A percentile compares a stretch with the other conserved stretches of the same genome.
phyloP scores from a whole-genome alignment of 2,113 vertebrate species.

The Columba livia region DNA sequence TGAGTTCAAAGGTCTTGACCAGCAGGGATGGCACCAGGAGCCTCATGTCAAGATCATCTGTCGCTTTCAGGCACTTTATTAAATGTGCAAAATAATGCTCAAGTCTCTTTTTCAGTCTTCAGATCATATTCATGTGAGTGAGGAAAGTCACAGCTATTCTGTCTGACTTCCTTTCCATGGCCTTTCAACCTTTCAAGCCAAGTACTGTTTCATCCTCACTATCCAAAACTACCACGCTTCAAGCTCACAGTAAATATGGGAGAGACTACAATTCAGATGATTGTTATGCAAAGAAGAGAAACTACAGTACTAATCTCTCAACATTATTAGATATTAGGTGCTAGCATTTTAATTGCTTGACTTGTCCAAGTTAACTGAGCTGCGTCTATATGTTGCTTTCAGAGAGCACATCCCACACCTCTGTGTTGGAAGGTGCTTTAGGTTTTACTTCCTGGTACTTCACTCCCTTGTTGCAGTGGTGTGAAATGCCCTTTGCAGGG shows the following conservation, averaged over 20 bases:
- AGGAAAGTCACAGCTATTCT: not conserved
- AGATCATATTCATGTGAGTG: not conserved
- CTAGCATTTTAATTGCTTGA: not conserved
- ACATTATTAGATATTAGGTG: not conserved
- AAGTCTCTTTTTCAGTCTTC: not conserved
- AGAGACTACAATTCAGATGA: not conserved
- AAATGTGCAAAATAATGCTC: not conserved
- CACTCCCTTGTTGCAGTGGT: not conserved
- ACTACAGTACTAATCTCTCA: not conserved
- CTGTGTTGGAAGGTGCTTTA: not conserved
- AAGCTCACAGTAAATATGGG: not conserved
- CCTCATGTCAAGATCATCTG: not conserved
- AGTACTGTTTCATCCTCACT: not conserved
- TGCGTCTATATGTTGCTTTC: not conserved
- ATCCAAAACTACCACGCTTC: not conserved
- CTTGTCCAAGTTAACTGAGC: not conserved
- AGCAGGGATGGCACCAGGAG: not conserved
- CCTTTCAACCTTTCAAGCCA: not conserved
- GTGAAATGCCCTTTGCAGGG: not conserved
- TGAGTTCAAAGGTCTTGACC: not conserved
- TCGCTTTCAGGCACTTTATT: not conserved
- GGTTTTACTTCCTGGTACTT: not conserved
- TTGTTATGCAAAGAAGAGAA: not conserved
- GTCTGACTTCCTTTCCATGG: not conserved
- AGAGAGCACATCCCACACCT: not conserved